Evolutionary conservation across 2,888 invertebrate species (phyloP), one percentile per base, ranked within the genome.

Genomic region (Drosophila greeni): DNA sequence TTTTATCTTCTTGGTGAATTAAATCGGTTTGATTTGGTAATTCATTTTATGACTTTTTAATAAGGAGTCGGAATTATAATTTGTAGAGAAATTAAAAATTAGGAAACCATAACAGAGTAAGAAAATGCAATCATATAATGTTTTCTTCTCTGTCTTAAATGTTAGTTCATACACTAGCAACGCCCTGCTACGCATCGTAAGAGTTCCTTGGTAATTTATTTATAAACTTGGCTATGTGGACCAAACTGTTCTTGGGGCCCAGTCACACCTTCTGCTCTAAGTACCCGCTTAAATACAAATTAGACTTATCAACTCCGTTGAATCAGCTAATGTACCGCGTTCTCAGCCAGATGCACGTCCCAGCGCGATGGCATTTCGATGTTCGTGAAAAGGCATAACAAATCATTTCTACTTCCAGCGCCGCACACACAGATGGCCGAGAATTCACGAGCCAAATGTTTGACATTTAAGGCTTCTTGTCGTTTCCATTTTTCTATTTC

Each of bases 391-490:
- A 52, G 62, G 24, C 65, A 43, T 24, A 47, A 65, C 53, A 64
- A 66, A 58, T 67, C 55, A 66, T 66, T 58, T 59, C 31, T 66
- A 42, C 18, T 42, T 45, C 49, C 37, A 34, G 34, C 37, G 20
- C 43, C 23, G 34, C 42, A 34, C 23, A 57, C 42, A 43, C 24
- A 58, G 47, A 54, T 73, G 16, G 26, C 45, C 37, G 14, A 66
- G 52, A 40, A 66, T 43, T 51, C 54, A 55, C 62, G 26, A 51
- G 47, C 61, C 53, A 36, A 48, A 45, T 56, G 47, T 53, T 74
- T 74, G 73, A 62, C 74, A 76, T 70, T 76, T 76, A 55, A 64
- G 31, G 31, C 45, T 20, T 47, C 29, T 47, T 47, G 45, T 47
- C 14, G 45, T 31, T 47, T 29, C 29, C 45, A 43, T 43, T 43